These are phyloP conservation scores for Corythornis madagascariensis DNA, from an alignment of 2,113 vertebrate species.

Conservation along the genomic window DNA sequence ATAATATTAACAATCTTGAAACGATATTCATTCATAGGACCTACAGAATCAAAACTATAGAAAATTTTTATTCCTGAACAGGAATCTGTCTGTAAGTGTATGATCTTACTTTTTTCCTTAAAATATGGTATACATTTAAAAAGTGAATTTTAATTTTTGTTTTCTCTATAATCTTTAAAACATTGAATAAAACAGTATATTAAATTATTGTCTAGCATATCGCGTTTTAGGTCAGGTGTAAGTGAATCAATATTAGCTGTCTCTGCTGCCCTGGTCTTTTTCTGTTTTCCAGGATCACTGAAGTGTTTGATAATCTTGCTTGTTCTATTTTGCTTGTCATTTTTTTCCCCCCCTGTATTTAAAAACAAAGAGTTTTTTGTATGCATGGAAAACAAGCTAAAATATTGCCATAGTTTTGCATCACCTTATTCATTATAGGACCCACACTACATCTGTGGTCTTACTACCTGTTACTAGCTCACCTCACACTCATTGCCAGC, in stretches of 20 bases:
- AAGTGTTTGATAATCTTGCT: not conserved
- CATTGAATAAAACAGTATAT: not conserved
- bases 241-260: not conserved
- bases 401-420: not conserved
- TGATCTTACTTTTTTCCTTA: not conserved
- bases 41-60: not conserved
- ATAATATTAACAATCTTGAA: not conserved
- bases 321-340: not conserved
- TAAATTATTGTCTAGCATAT: not conserved
- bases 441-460: not conserved
- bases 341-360: not conserved
- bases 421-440: not conserved
- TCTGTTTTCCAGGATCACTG: not conserved
- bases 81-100: not conserved
- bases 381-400: not conserved
- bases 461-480: not conserved
- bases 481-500: not conserved
- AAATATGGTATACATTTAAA: not conserved
- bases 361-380: not conserved
- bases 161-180: not conserved
- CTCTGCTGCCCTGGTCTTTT: not conserved
- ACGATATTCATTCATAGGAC: not conserved
- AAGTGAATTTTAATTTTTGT: not conserved
- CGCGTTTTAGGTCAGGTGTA: not conserved
- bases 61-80: not conserved